These are phyloP conservation scores for Phaetusa simplex DNA, from an alignment of 2,113 vertebrate species.

Conservation along the genomic window DNA sequence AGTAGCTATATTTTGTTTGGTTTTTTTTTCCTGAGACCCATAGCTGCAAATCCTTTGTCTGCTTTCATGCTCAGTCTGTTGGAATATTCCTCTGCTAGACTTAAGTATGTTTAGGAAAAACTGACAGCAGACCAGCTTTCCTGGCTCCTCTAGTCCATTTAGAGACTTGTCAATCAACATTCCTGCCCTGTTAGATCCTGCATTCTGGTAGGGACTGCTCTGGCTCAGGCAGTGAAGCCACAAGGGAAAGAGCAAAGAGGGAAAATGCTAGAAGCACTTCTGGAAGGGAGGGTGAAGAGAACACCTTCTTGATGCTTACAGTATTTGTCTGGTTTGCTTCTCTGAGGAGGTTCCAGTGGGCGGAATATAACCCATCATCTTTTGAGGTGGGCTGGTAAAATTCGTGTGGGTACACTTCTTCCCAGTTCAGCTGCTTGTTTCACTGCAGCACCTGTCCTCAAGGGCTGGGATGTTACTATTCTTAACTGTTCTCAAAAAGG, in stretches of 20 bases:
- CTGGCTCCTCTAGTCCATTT: slow-evolving; percentile 27
- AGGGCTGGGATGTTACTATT: neutral
- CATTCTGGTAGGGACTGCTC: neutral
- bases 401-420: neutral
- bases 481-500: neutral
- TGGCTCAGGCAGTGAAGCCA: neutral
- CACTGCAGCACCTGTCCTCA: neutral
- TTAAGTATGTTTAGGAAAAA: slow-evolving; percentile 10
- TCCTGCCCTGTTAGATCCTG: neutral
- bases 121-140: neutral
- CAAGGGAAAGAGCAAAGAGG: neutral
- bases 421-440: neutral
- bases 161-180: slow-evolving; percentile 20
- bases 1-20: neutral
- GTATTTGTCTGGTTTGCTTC: neutral
- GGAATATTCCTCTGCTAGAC: neutral
- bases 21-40: neutral
- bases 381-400: neutral
- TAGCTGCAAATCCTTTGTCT: neutral
- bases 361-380: neutral
- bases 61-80: neutral
- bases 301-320: neutral
- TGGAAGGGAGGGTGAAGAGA: neutral
- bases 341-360: neutral
- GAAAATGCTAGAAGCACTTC: neutral